Conservation (phyloP, 92 coral and sea anemone species). For the Diadumene lineata region DNA sequence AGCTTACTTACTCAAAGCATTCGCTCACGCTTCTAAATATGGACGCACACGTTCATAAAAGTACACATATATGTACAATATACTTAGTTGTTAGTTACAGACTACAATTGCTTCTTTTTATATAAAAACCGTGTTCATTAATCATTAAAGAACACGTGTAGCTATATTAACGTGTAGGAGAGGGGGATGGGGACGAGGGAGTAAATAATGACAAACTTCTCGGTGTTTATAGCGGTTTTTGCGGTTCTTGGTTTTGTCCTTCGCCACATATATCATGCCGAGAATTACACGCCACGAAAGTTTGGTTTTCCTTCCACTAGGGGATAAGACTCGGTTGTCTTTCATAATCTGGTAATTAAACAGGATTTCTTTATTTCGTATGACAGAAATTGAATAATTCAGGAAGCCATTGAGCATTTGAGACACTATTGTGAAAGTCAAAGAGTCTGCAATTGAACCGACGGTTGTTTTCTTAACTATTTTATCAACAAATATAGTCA, state of each 20-base stretch:
- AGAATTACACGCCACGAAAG: not conserved
- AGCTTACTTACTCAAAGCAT: not conserved
- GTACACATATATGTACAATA: not conserved
- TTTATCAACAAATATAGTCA: constrained; percentile 26
- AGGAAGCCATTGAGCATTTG: constrained; percentile 26
- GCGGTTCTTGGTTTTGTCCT: constrained; percentile 11
- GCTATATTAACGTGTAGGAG: no score
- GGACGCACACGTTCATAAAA: not conserved
- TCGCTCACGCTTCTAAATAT: constrained; percentile 4
- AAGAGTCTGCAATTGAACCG: constrained; percentile 22
- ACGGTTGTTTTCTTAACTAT: constrained; percentile 28
- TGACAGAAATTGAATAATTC: constrained; percentile 33
- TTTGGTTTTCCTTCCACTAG: constrained; percentile 6
- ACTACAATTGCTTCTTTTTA: no score
- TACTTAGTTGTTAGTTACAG: no score
- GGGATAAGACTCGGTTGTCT: constrained; percentile 1
- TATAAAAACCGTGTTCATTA: no score
- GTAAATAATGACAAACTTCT: not conserved
- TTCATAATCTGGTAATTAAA: constrained; percentile 7
- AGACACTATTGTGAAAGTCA: constrained; percentile 20
- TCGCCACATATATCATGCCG: constrained; percentile 13
- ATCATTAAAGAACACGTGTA: no score
- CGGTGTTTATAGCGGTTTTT: not conserved
- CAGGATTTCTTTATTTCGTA: constrained; percentile 3
- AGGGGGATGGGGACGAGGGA: not conserved